Evolutionary conservation across 2,113 vertebrate genomes (phyloP), one percentile per base, ranked within the genome.

Genomic region (Fregetta grallaria): DNA sequence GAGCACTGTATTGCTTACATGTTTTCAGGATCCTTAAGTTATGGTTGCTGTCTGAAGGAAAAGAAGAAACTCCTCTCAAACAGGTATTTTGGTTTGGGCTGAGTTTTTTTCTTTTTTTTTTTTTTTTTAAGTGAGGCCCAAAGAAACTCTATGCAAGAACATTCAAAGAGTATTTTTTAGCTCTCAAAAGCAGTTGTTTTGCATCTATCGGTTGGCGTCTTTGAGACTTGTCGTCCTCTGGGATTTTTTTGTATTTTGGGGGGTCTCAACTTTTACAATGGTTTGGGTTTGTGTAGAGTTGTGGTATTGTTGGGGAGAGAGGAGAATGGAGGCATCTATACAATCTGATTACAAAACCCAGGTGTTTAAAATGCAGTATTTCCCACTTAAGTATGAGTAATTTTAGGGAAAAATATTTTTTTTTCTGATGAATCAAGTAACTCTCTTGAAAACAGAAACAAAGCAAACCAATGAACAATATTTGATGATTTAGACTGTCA

Each of bases 241-340:
- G 4, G 11, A 6, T 11, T 30, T 27, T 62, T 85, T 68, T 30
- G 0, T 45, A 32, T 45, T 61, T n/a, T 12, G 11, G 13, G 7
- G 11, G 0, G 16, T 15, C 26, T 67, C 3, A 38, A 8, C 13
- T 29, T 61, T 63, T 86, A 20, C 11, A 4, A 29, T 49, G 7
- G 0, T 44, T 79, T 89, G 25, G 2, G 3, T 32, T 81, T 67
- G 12, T 10, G 1, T 79, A 70, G 16, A 3, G 11, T 53, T 86
- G 22, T 47, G 3, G 2, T 38, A 32, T 47, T 68, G 2, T 14
- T 4, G 6, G 17, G 5, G 11, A 67, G 5, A 63, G 13, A 7
- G 17, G 10, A 63, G 6, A 65, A 56, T 10, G 19, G 66, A n/a
- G 0, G 1, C 3, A 0, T 42, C 23, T 17, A 9, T 25, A 32